Conservation (phyloP, 2,888 invertebrate species). For the Toxonevra muliebris region DNA sequence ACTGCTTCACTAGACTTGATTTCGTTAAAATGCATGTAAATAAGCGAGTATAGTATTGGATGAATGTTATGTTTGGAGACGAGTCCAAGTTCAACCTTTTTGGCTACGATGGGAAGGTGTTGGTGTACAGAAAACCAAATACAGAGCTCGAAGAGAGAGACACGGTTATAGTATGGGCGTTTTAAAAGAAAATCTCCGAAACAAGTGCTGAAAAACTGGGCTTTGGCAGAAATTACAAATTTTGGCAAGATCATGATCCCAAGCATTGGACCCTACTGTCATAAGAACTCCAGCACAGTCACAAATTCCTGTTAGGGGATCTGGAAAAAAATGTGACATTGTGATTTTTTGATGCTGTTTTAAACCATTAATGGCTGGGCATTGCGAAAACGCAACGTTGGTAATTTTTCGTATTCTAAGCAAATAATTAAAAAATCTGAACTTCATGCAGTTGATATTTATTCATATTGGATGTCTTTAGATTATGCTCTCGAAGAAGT, state of each 20-base stretch:
- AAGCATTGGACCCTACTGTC: not conserved
- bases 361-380: no score
- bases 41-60: not conserved
- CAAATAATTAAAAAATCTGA: no score
- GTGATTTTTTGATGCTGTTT: no score
- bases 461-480: no score
- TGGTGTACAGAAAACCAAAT: constrained; percentile 6
- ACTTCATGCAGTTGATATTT: no score
- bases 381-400: no score
- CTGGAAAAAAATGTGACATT: no score
- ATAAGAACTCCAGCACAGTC: not conserved
- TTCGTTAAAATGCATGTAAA: no score
- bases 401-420: no score
- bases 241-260: constrained; percentile 6
- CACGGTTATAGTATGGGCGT: constrained; percentile 4
- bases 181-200: constrained; percentile 2
- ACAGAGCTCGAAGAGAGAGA: constrained; percentile 17
- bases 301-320: no score
- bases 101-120: constrained; percentile 8
- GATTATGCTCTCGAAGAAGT: no score
- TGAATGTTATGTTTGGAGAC: not conserved
- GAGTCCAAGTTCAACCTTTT: not conserved
- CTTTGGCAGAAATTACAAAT: no score
- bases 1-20: constrained; percentile 3
- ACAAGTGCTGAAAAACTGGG: not conserved